These are phyloP conservation scores for Cochlearius cochlearius DNA, from an alignment of 2,113 vertebrate genomes.

Conservation along the genomic window DNA sequence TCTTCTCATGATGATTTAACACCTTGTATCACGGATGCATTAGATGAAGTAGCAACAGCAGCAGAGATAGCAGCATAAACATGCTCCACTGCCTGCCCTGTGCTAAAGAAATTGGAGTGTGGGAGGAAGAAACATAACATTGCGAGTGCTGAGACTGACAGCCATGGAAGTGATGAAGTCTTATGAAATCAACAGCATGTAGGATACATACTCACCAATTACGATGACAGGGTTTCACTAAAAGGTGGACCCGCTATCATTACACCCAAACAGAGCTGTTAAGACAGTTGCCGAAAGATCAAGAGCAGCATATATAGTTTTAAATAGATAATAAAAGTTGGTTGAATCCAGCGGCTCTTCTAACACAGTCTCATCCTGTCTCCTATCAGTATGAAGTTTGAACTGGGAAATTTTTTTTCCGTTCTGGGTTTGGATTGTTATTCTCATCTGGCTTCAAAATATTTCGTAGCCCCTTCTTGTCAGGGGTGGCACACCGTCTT, in stretches of 20 bases:
- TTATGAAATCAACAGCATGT: neutral
- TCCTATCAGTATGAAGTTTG: neutral
- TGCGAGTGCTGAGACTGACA: neutral
- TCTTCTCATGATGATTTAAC: neutral
- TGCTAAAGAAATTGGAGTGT: constrained; percentile 2
- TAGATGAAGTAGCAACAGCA: neutral
- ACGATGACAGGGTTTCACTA: neutral
- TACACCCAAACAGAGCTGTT: neutral
- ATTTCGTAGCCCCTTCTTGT: neutral
- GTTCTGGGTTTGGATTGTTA: neutral
- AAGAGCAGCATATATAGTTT: neutral
- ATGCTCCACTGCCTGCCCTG: constrained; percentile 17
- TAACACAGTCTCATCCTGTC: neutral
- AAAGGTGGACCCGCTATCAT: neutral
- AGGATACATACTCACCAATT: neutral
- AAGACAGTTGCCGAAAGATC: neutral
- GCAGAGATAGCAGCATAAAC: constrained; percentile 9
- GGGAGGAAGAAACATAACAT: neutral
- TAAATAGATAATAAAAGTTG: neutral
- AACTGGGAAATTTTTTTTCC: neutral
- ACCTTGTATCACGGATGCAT: neutral
- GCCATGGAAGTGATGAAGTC: neutral
- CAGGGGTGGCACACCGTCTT: neutral
- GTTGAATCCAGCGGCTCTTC: neutral
- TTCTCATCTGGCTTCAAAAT: neutral